Conservation (phyloP, 2,797 vertebrate genomes). For the Rhinogobio ventralis region DNA sequence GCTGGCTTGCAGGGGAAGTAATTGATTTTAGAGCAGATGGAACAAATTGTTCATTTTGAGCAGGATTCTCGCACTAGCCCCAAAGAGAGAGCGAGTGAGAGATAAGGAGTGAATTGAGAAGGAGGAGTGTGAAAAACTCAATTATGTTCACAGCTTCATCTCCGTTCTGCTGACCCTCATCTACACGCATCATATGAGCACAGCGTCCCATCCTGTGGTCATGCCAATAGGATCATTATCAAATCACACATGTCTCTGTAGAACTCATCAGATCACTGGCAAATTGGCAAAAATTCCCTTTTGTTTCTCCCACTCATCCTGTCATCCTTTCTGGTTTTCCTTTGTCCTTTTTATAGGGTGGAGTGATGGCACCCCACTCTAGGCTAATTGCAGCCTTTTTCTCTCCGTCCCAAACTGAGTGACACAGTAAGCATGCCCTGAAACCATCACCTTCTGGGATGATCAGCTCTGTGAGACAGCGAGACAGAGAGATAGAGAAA, state of each 20-base stretch:
- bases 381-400: constrained; percentile 54
- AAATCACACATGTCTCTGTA: constrained; percentile 27
- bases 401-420: constrained; percentile 46
- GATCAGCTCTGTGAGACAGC: constrained; percentile 24
- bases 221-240: constrained; percentile 50
- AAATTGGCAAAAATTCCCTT: constrained; percentile 10
- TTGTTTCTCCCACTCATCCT: constrained; percentile 6
- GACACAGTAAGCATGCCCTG: constrained; percentile 49
- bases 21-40: constrained; percentile 59
- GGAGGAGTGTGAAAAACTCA: constrained; percentile 57
- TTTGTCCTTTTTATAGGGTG: constrained; percentile 26
- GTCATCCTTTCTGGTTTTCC: background rate
- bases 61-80: constrained; percentile 4
- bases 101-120: constrained; percentile 23
- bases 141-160: constrained; percentile 50
- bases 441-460: constrained; percentile 42
- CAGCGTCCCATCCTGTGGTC: background rate
- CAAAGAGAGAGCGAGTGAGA: constrained; percentile 23
- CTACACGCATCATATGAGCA: constrained; percentile 7
- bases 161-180: constrained; percentile 37
- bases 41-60: constrained; percentile 58
- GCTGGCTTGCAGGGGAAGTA: constrained; percentile 48
- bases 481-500: constrained; percentile 28
- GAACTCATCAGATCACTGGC: constrained; percentile 16
- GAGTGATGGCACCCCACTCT: constrained; percentile 47